phyloP scores from a whole-genome alignment of 2,797 vertebrate genomes.

The Molothrus ater region DNA sequence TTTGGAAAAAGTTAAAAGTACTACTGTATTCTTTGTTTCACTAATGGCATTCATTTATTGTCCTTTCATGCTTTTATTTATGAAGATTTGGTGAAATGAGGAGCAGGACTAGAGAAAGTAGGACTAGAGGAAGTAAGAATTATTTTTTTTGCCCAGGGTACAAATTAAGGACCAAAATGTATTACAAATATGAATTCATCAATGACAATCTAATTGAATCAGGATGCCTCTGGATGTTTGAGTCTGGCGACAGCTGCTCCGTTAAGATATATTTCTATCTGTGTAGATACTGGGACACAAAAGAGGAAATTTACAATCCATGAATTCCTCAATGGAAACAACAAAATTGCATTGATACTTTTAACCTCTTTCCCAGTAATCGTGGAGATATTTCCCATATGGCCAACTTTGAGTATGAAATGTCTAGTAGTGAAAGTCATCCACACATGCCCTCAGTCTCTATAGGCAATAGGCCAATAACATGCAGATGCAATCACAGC shows the following conservation, averaged over 20 bases:
- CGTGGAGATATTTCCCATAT: background rate
- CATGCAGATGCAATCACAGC: background rate
- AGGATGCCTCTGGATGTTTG: background rate
- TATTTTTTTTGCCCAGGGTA: background rate
- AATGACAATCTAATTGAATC: constrained; percentile 6
- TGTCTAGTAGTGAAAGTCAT: background rate
- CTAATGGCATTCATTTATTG: background rate
- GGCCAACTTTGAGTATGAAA: background rate
- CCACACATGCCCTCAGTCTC: background rate
- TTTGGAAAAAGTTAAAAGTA: background rate
- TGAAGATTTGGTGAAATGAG: background rate
- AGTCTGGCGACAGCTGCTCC: background rate
- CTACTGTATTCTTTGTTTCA: background rate
- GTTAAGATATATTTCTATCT: background rate
- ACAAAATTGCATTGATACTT: background rate
- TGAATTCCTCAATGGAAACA: background rate
- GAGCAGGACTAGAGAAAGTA: background rate
- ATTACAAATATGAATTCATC: background rate
- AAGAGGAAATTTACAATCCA: background rate
- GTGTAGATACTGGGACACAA: background rate
- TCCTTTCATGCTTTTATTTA: background rate
- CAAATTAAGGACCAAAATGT: background rate
- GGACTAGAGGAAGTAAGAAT: background rate
- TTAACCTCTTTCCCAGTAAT: background rate
- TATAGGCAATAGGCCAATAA: background rate